A percentile compares a stretch with the other conserved stretches of the same genome.
phyloP scores from a whole-genome alignment of 2,888 invertebrate species.

The Bellardia bayeri region DNA sequence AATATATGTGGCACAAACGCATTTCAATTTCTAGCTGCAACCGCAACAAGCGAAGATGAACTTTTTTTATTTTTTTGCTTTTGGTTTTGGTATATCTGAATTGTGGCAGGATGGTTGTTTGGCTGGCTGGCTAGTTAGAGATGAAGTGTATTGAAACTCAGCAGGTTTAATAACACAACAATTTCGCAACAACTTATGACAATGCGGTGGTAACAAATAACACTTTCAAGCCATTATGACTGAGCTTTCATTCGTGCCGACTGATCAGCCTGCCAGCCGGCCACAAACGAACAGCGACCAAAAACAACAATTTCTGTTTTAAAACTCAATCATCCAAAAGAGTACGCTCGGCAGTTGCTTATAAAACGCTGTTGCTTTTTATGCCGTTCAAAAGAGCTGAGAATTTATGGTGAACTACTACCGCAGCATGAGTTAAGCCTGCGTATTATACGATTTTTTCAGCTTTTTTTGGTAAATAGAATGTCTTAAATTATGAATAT shows the following conservation, averaged over 20 bases:
- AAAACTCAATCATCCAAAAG: conserved; percentile 68
- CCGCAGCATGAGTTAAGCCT: conserved; percentile 74
- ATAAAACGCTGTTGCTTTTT: conserved; percentile 34
- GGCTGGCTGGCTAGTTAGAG: conserved; percentile 42
- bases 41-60: conserved; percentile 62
- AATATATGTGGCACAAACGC: conserved; percentile 74
- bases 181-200: conserved; percentile 83
- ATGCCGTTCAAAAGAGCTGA: conserved; percentile 73
- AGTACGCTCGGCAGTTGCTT: conserved; percentile 1
- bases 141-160: conserved; percentile 76
- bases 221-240: conserved; percentile 72
- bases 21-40: conserved; percentile 65
- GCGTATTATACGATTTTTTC: conserved; percentile 57
- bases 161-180: conserved; percentile 82
- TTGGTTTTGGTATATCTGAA: conserved; percentile 18
- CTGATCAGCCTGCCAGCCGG: conserved; percentile 43
- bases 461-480: conserved; percentile 76
- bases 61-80: conserved; percentile 22
- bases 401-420: conserved; percentile 81
- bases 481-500: conserved; percentile 83
- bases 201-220: conserved; percentile 74
- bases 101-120: conserved; percentile 34
- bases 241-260: conserved; percentile 73
- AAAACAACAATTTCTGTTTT: conserved; percentile 45
- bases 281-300: conserved; percentile 13